Base-by-base conservation (phyloP, 2,888 invertebrate species). In the Drosophila neonasuta region DNA sequence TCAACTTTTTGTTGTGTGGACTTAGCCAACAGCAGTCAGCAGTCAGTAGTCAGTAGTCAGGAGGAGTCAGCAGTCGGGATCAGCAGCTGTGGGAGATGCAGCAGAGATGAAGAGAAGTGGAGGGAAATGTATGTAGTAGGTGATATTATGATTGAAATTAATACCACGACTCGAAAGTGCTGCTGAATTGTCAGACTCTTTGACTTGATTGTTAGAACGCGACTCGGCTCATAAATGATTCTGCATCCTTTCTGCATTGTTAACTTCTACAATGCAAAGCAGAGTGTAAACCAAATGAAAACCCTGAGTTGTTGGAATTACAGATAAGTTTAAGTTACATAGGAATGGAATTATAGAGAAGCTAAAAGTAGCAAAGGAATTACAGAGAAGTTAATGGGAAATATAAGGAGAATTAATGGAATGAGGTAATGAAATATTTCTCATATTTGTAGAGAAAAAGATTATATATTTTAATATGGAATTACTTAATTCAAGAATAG, bases 1-100 rank as follows among this genome's bases (percentile, higher is more conserved):
- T 87, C 83, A 87, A 68, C 78, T 85, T 85, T 84, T 88, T 83
- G 88, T 79, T 74, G 74, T 74, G 74, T 64, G 67, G 74, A 74
- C 72, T 74, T 73, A 60, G 74, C 42, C 30, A 48, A 57, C 56
- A 24, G 44, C 34, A 34, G 32, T 32, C 17, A 24, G 42, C 11
- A 24, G 5, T 17, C 17, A 39, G 5, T 4, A 39, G n/a, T 36
- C 36, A 36, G 17, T 3, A 34, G 32, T 32, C 15, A 34, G 42
- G 9, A 15, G 15, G 15, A 15, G 15, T 0, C 17, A 3, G 13
- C 9, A 32, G n/a, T 36, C 36, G 11, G 20, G 20, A 20, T 20
- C n/a, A 17, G 30, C 24, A 55, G 42, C 13, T n/a, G 46, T n/a
- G 1, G 30, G 41, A 17, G 32, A 32, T 10, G 11, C 10, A 32